Evolutionary conservation across 30 jellyfish, hydroid and myxozoan species (phyloP).

Genomic region (Turritopsis dohrnii): DNA sequence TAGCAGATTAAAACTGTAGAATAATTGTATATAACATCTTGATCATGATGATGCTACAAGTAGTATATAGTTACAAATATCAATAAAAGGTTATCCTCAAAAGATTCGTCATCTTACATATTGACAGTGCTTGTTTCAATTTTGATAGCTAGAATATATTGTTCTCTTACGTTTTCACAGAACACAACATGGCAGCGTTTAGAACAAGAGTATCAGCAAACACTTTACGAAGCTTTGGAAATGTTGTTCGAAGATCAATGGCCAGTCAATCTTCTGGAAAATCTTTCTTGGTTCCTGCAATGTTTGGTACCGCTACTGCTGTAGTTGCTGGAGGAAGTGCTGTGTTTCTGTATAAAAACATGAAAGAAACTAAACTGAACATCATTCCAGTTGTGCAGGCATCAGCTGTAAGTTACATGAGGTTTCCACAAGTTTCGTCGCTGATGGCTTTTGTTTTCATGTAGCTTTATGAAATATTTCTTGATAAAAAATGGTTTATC

Average conservation of each 20-base stretch:
- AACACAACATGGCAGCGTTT: constrained; percentile 24
- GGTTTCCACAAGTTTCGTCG: not conserved
- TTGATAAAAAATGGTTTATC: too few species aligned
- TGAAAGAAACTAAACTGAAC: constrained; percentile 2
- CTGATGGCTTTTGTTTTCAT: not conserved
- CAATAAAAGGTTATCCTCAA: too few species aligned
- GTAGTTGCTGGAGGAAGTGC: constrained; percentile 25
- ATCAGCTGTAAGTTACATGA: constrained; percentile 28
- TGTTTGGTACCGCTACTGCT: constrained; percentile 22
- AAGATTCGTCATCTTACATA: too few species aligned
- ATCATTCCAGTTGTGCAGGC: constrained; percentile 30
- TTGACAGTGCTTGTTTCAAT: too few species aligned
- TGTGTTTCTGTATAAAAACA: not conserved
- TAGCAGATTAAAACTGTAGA: too few species aligned
- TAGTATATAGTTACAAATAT: too few species aligned
- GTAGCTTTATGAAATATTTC: too few species aligned
- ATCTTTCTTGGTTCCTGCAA: constrained; percentile 27
- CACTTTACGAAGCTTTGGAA: not conserved
- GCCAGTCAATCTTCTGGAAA: constrained; percentile 15
- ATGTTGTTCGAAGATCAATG: constrained; percentile 29
- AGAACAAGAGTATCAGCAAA: not conserved
- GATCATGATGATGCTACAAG: too few species aligned
- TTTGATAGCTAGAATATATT: too few species aligned
- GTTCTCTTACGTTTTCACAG: not conserved
- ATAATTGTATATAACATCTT: too few species aligned